These are phyloP conservation scores for Eupsilia transversa DNA, from an alignment of 2,888 invertebrate species.

Conservation along the genomic window DNA sequence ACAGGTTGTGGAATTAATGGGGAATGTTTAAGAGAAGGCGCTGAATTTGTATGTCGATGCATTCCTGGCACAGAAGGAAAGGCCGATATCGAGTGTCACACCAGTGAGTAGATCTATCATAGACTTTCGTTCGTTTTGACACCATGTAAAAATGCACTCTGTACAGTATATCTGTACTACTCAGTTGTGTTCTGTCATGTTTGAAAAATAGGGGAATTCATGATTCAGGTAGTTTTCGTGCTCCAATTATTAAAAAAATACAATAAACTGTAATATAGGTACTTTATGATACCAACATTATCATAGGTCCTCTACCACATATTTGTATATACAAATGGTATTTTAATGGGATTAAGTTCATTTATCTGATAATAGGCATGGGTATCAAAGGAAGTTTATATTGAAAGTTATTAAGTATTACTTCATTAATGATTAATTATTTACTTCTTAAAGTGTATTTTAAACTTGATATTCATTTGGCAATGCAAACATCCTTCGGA, in stretches of 20 bases:
- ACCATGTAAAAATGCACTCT: conserved; percentile 89
- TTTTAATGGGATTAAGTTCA: conserved; percentile 56
- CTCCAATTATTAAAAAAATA: conserved; percentile 20
- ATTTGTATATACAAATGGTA: conserved; percentile 74
- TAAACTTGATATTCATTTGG: conserved; percentile 10
- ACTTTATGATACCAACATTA: conserved; percentile 32
- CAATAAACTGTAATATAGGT: conserved; percentile 51
- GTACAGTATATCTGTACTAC: conserved; percentile 56
- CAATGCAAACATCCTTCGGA: conserved; percentile 62
- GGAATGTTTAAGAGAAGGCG: conserved; percentile 96
- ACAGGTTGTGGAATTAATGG: conserved; percentile 96
- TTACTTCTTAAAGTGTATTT: neutral
- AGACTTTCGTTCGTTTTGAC: conserved; percentile 68
- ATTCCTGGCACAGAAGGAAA: conserved; percentile 94
- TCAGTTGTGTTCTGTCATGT: conserved; percentile 48
- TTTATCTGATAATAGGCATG: conserved; percentile 54
- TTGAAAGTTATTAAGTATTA: conserved; percentile 1
- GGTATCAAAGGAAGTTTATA: conserved; percentile 63
- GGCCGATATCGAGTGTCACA: conserved; percentile 93
- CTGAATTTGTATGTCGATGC: conserved; percentile 95
- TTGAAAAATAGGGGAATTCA: conserved; percentile 41
- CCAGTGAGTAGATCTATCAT: conserved; percentile 84
- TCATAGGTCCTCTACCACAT: conserved; percentile 56
- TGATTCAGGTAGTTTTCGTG: conserved; percentile 30
- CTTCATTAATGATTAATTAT: neutral